Evolutionary conservation across 2,113 vertebrate species (phyloP).

Genomic region (Danionella cerebrum): DNA sequence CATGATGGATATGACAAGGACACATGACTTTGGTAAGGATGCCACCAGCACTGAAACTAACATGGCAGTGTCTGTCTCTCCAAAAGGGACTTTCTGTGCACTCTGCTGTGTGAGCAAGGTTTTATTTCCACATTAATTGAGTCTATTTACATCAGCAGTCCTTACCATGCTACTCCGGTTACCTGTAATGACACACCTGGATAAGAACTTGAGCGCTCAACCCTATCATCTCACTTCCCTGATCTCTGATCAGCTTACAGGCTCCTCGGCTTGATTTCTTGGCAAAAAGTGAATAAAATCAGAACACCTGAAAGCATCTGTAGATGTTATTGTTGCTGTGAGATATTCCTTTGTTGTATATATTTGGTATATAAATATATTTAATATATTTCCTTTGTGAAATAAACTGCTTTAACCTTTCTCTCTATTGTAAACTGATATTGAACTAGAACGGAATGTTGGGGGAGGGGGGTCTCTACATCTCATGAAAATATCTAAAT

Average conservation of each 20-base stretch:
- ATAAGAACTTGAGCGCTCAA: conserved; percentile 25
- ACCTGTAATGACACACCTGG: conserved; percentile 34
- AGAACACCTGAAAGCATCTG: background rate
- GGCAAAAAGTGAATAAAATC: background rate
- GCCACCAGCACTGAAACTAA: background rate
- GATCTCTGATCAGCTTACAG: conserved; percentile 22
- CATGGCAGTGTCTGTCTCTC: background rate
- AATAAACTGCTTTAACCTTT: too few relatives aligned
- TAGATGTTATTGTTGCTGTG: background rate
- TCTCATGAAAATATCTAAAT: too few relatives aligned
- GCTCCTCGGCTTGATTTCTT: background rate
- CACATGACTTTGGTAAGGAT: conserved; percentile 4
- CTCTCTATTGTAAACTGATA: too few relatives aligned
- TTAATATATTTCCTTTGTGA: too few relatives aligned
- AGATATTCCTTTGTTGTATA: too few relatives aligned
- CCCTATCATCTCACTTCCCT: conserved; percentile 12
- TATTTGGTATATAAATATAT: too few relatives aligned
- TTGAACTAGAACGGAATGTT: too few relatives aligned
- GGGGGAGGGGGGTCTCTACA: too few relatives aligned
- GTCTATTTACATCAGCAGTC: conserved; percentile 23
- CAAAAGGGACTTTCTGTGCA: background rate
- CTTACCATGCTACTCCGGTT: conserved; percentile 20
- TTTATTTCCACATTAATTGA: conserved; percentile 24
- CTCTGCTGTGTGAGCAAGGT: conserved; percentile 10
- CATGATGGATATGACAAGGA: background rate